Evolutionary conservation across 2,797 vertebrate genomes (phyloP), one percentile per base, ranked within the genome.

Genomic region (Carduelis carduelis): DNA sequence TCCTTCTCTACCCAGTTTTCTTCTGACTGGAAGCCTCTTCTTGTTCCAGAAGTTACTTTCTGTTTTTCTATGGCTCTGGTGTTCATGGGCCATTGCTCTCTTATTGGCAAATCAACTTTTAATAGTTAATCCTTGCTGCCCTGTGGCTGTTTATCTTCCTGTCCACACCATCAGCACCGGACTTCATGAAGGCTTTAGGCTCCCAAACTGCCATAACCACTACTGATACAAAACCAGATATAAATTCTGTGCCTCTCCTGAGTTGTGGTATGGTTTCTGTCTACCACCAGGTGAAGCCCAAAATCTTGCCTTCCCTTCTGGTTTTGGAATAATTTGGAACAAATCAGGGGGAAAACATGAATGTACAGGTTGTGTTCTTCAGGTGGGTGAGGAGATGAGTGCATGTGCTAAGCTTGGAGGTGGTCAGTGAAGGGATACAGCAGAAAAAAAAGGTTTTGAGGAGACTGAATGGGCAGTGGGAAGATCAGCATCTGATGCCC

Each of bases 311-410:
- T 93, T 83, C 8, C 2, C 14, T 63, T 49, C 46, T 47, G 12
- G 2, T 78, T 78, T 46, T 44, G 41, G 17, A 49, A 59, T 63
- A 69, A 59, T 2, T 4, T 3, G 11, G 7, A 49, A 49, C 1
- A 70, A 72, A 53, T 1, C 2, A 22, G 3, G 8, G 10, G 41
- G 30, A 72, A 20, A 55, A 18, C 5, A 4, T 52, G 35, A 49
- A 63, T 0, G 0, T 34, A 7, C 0, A 37, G 5, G 1, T 1
- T 47, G 8, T 34, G 8, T 21, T 19, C 53, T 53, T 65, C 11
- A 3, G 8, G 9, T 43, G 9, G 4, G 2, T 71, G 34, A 52
- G 24, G 23, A 56, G 12, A 49, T 44, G 52, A 44, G 6, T 30
- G 35, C n/a, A 23, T 18, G 6, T 52, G 18, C 16, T 37, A 14